Evolutionary conservation across 2,113 vertebrate genomes (phyloP), one percentile per base, ranked within the genome.

Genomic region (Agapornis roseicollis): DNA sequence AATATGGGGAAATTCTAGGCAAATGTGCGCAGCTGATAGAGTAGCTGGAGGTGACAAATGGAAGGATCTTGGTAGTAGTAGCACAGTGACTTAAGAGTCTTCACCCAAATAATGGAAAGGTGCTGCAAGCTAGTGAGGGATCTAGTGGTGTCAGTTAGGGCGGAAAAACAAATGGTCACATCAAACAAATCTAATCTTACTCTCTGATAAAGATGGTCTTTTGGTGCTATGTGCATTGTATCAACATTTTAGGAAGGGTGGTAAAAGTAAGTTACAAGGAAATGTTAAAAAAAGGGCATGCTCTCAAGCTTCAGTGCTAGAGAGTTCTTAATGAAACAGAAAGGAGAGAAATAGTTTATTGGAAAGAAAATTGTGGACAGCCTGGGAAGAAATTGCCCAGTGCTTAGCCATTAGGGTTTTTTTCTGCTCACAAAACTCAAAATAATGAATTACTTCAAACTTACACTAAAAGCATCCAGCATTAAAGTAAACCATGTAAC

Each of bases 261-360:
- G 41, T 78, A 74, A 72, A 89, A 89, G 12, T 22, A 70, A 53
- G 19, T 42, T 81, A 41, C 3, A 50, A 85, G n/a, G 23, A 78
- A 85, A 6, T 4, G 1, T 35, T 0, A 27, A 31, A 47, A 42
- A 37, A 8, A 9, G 2, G 2, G 1, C 24, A 49, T 2, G 1
- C 11, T 74, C 63, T 55, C 56, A 58, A 58, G n/a, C 22, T 58
- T 58, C 22, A 35, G 73, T 50, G 47, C 24, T 68, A 18, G 25
- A 55, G 15, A 15, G 9, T 33, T 85, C 33, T 80, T 41, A 39
- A 42, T 1, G 0, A 31, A 80, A 27, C 37, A 50, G 52, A 37
- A 89, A 63, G 13, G 5, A 41, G 47, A 66, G 37, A 73, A 85
- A 77, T 27, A 82, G 23, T 61, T 77, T 44, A 70, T 88, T 33